Evolutionary conservation across 2,113 vertebrate genomes (phyloP).

Genomic region (Bambusicola thoracicus): DNA sequence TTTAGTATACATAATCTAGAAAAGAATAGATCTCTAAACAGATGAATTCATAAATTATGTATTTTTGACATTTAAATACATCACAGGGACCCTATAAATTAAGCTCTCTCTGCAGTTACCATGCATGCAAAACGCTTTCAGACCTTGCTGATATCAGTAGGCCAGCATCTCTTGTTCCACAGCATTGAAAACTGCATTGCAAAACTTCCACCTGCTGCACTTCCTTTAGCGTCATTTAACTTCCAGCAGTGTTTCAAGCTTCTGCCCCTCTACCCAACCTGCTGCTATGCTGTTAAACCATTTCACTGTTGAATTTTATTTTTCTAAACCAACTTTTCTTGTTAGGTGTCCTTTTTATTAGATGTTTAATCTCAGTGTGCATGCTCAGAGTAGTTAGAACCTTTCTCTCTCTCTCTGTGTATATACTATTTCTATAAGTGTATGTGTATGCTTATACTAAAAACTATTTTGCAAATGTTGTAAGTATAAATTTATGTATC

Average conservation of each 20-base stretch:
- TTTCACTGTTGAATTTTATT: background rate
- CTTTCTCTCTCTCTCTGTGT: background rate
- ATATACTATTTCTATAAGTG: background rate
- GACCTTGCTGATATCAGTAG: background rate
- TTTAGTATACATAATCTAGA: background rate
- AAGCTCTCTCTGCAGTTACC: background rate
- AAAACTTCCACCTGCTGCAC: fast-evolving
- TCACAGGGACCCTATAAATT: background rate
- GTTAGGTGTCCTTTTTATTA: background rate
- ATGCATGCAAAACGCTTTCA: background rate
- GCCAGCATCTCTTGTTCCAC: background rate
- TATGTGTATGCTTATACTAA: background rate
- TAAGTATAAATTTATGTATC: fast-evolving
- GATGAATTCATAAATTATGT: background rate
- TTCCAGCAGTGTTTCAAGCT: background rate
- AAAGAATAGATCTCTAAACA: background rate
- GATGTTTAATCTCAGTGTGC: fast-evolving
- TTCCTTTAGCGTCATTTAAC: background rate
- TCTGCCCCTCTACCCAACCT: background rate
- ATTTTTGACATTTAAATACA: background rate
- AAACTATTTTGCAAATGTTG: background rate
- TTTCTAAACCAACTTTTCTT: background rate
- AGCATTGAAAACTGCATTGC: background rate
- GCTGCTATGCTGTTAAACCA: background rate
- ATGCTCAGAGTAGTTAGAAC: background rate